These are phyloP conservation scores for Crematogaster levior DNA, from an alignment of 2,888 invertebrate genomes.

Conservation along the genomic window DNA sequence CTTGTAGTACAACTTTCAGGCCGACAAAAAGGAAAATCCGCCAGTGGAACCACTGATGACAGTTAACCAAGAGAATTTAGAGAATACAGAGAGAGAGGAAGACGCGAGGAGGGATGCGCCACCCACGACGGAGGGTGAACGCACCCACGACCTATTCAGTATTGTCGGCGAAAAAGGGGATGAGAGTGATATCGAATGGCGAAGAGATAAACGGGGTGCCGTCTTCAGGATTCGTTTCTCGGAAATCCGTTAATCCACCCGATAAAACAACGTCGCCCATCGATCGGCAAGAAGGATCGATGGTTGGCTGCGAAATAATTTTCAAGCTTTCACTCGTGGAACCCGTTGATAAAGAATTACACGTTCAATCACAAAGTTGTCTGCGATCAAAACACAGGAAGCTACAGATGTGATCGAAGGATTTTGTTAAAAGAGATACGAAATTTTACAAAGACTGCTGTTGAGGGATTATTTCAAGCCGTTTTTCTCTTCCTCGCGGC, in stretches of 20 bases:
- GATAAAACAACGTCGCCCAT: conserved; percentile 42
- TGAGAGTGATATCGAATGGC: conserved; percentile 9
- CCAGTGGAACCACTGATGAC: conserved; percentile 39
- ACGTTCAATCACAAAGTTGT: neutral
- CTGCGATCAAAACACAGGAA: neutral
- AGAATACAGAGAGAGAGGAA: conserved; percentile 27
- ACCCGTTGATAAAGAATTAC: neutral
- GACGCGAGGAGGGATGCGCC: conserved; percentile 32
- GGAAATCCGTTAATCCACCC: conserved; percentile 60
- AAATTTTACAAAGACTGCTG: neutral
- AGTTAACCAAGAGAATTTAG: conserved; percentile 20
- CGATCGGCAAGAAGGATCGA: conserved; percentile 22
- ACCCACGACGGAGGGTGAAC: conserved; percentile 69
- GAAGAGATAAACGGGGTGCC: conserved; percentile 28
- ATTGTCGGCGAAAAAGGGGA: conserved; percentile 39
- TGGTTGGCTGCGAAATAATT: conserved; percentile 8
- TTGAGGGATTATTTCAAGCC: neutral
- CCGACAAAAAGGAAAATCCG: conserved; percentile 24
- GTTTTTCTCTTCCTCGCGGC: neutral
- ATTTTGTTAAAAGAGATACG: neutral
- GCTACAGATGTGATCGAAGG: neutral
- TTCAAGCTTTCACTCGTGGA: neutral
- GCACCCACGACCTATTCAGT: conserved; percentile 61
- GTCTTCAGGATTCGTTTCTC: neutral
- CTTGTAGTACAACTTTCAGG: conserved; percentile 63